Evolutionary conservation across 2,113 vertebrate species (phyloP).

Genomic region (Aspidoscelis tigris): DNA sequence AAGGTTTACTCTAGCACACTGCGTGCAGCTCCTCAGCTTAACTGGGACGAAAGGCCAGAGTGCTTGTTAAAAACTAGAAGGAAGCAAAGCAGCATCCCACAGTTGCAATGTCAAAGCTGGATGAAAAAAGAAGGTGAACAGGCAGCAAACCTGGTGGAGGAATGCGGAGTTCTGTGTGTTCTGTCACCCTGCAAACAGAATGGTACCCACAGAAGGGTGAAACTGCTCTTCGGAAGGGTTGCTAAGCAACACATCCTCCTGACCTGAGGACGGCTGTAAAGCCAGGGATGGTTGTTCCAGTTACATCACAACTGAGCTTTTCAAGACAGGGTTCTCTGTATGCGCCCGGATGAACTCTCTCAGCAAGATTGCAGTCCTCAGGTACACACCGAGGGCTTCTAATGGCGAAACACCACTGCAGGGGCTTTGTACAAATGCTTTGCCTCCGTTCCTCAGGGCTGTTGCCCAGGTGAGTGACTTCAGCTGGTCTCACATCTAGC

Average conservation of each 20-base stretch:
- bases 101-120: too few species aligned
- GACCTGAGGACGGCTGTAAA: background rate
- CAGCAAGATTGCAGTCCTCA: background rate
- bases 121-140: too few species aligned
- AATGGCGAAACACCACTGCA: background rate
- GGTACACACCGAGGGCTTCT: too few species aligned
- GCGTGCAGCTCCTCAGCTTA: background rate
- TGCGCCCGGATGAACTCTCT: background rate
- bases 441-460: too few species aligned
- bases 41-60: too few species aligned
- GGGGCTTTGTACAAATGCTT: too few species aligned
- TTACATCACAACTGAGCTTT: conserved; percentile 4
- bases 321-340: background rate
- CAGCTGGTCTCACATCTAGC: too few species aligned
- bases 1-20: background rate
- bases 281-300: background rate
- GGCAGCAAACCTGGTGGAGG: background rate
- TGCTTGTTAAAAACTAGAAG: too few species aligned
- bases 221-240: background rate
- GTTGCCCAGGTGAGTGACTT: too few species aligned
- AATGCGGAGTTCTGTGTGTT: background rate
- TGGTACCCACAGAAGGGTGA: conserved; percentile 9
- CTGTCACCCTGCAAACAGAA: background rate
- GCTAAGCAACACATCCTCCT: conserved; percentile 28
- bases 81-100: too few species aligned